These are phyloP conservation scores for Thumatha senex DNA, from an alignment of 2,888 invertebrate species.

Conservation along the genomic window DNA sequence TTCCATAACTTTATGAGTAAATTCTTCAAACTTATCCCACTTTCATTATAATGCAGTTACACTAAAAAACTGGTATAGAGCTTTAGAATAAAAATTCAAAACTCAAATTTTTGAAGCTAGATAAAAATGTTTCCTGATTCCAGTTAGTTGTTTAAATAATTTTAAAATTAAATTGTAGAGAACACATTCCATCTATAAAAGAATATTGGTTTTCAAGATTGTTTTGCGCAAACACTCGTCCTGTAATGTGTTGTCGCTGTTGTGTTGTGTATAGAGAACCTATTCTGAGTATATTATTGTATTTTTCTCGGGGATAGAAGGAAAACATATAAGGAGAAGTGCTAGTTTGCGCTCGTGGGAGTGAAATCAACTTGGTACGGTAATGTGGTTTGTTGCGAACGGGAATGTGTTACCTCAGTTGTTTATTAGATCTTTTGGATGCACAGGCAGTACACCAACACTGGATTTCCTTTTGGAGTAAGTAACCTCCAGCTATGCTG, in stretches of 20 bases:
- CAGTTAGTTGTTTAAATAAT: background rate
- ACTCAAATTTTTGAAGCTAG: too few species aligned
- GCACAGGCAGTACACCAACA: background rate
- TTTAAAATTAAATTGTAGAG: background rate
- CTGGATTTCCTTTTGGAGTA: background rate
- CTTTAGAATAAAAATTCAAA: too few species aligned
- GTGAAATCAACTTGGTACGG: background rate
- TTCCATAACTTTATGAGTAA: too few species aligned
- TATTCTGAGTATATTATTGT: slow-evolving; percentile 5
- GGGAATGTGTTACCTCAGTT: background rate
- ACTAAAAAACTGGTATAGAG: too few species aligned
- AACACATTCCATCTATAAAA: background rate
- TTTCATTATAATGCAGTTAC: too few species aligned
- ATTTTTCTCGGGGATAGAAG: slow-evolving; percentile 17
- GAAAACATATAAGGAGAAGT: slow-evolving; percentile 15
- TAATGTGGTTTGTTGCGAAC: background rate
- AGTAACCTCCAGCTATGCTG: too few species aligned
- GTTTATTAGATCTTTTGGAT: background rate
- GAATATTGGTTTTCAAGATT: slow-evolving; percentile 19
- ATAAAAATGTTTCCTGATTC: background rate
- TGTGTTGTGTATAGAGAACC: background rate
- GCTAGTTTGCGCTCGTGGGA: background rate
- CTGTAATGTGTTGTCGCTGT: background rate
- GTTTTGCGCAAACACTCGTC: slow-evolving; percentile 12
- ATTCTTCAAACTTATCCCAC: too few species aligned